Base-by-base conservation (phyloP, 2,888 invertebrate species). In the Plebejus melissa region DNA sequence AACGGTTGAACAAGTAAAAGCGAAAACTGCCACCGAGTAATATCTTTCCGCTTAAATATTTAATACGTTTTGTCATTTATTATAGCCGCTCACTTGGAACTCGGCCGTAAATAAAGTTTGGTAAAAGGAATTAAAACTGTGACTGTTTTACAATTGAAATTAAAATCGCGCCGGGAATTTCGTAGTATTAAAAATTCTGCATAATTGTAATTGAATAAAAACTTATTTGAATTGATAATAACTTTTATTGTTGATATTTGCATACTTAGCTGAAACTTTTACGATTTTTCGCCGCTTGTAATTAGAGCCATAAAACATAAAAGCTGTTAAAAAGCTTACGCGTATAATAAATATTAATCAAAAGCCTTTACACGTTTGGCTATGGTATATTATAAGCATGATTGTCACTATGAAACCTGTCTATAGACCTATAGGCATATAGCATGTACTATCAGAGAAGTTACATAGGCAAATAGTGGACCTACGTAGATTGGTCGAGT, bases 191-290 rank as follows among this genome's bases (percentile, higher is more conserved):
- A 50, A 72, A 72, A 50, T 46, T 72, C 50, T 72, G 72, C 46
- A 72, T 72, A 72, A 72, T 32, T 71, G 28, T 54, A 32, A 72
- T 32, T 72, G 50, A 54, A 72, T 54, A 50, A 54, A 72, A 72
- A 72, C 32, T 54, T 72, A 72, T 72, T 72, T 72, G 72, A 72
- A 72, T 72, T 72, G 72, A 50, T 72, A 72, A 72, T 72, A 72
- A 50, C 72, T 72, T 72, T 72, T 13, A 72, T 32, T 50, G 54
- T 72, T 54, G 41, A 71, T 71, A 71, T 60, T 60, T 13, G 65
- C 65, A 65, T 65, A 22, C 22, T 22, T 22, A 65, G 13, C 65
- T 6, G 13, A 65, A 65, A 65, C 65, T 65, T 65, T 22, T 28
- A 11, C 28, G 11, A 60, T 60, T 60, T 65, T 65, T 65, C 5